A percentile compares a stretch with the other conserved stretches of the same genome.
Conservation (phyloP, 2,113 vertebrate genomes). For the Pimephales promelas region DNA sequence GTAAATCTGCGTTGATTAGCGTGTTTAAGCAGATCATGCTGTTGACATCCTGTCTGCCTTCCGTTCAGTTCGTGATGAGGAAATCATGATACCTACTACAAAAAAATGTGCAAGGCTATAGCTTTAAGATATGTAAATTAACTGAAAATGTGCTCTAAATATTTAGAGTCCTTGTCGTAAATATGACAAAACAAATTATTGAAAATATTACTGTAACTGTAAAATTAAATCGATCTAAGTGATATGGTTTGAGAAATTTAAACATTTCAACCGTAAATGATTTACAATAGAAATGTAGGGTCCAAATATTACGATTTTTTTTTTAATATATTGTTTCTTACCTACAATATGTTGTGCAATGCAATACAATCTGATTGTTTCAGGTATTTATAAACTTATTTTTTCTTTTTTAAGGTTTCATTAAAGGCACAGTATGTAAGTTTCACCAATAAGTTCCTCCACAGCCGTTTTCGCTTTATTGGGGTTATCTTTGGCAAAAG, state of each 20-base stretch:
- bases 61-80: constrained; percentile 35
- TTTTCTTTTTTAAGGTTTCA: background rate
- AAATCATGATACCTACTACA: constrained; percentile 32
- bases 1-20: constrained; percentile 44
- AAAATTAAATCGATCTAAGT: background rate
- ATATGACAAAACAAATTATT: background rate
- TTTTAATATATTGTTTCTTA: constrained; percentile 10
- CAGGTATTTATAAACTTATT: background rate
- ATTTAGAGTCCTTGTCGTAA: background rate
- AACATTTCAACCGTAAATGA: background rate
- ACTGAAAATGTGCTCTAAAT: background rate
- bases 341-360: background rate
- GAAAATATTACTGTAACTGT: background rate
- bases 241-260: background rate
- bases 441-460: too few relatives aligned
- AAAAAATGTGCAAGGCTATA: background rate
- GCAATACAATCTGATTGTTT: background rate
- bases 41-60: constrained; percentile 59
- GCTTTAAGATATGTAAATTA: background rate
- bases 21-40: constrained; percentile 38
- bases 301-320: background rate
- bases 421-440: background rate
- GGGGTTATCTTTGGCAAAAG: too few relatives aligned
- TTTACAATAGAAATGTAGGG: background rate
- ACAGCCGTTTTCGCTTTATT: too few relatives aligned